Evolutionary conservation across 2,797 vertebrate species (phyloP).

Genomic region (Cygnus olor): DNA sequence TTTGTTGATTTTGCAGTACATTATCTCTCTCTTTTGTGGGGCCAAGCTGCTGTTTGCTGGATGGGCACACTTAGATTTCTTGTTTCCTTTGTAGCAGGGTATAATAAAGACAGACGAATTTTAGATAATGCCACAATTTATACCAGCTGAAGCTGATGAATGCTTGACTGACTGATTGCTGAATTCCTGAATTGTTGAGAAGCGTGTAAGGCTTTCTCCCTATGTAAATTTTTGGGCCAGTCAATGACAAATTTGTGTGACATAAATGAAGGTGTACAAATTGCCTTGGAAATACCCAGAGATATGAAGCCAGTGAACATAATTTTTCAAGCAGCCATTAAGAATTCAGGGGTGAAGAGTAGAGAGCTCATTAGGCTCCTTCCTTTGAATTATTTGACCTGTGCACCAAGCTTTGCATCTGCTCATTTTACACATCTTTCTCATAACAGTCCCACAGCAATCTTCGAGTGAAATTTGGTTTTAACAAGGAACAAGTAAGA

Average conservation of each 20-base stretch:
- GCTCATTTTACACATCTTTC: background rate
- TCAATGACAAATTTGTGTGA: background rate
- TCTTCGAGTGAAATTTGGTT: background rate
- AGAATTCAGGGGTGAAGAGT: background rate
- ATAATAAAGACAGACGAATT: slow-evolving; percentile 75
- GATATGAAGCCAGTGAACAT: background rate
- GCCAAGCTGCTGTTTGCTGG: slow-evolving; percentile 67
- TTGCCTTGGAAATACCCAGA: slow-evolving; percentile 8
- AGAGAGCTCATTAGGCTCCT: background rate
- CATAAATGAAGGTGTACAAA: slow-evolving; percentile 34
- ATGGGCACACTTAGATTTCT: slow-evolving; percentile 62
- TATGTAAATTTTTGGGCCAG: slow-evolving; percentile 55
- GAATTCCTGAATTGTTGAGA: slow-evolving; percentile 43
- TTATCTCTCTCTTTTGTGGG: slow-evolving; percentile 68
- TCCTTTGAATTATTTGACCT: background rate
- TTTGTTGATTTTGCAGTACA: slow-evolving; percentile 69
- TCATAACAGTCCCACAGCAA: background rate
- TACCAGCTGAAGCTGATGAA: slow-evolving; percentile 70
- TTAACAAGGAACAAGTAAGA: background rate
- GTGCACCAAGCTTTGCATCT: background rate
- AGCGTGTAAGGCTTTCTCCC: slow-evolving; percentile 33
- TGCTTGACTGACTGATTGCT: slow-evolving; percentile 54
- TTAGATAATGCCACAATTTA: slow-evolving; percentile 51
- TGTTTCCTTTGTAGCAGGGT: slow-evolving; percentile 64
- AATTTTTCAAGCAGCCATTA: background rate